phyloP scores from a whole-genome alignment of 2,797 vertebrate genomes.

The Crenuchus spilurus region DNA sequence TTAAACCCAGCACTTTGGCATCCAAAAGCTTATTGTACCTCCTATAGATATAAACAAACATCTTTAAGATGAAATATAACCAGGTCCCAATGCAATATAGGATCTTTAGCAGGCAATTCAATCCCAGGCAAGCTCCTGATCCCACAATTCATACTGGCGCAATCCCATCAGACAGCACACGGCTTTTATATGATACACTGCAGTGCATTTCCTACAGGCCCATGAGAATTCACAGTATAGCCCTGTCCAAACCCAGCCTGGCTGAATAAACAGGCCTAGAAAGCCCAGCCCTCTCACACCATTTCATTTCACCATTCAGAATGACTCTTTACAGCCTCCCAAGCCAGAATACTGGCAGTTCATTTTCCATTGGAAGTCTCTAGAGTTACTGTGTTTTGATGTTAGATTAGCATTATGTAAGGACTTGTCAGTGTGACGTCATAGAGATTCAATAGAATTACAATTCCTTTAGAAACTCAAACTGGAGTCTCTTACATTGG shows the following conservation, averaged over 20 bases:
- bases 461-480: no score
- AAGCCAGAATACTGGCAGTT: not conserved
- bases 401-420: no score
- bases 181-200: not conserved
- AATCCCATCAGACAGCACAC: conserved; percentile 17
- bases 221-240: not conserved
- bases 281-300: not conserved
- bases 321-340: not conserved
- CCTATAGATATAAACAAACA: not conserved
- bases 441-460: no score
- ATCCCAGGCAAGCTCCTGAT: conserved; percentile 1
- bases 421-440: no score
- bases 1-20: not conserved
- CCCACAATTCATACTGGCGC: not conserved
- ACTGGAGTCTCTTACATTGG: no score
- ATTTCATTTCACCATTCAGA: not conserved
- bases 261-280: not conserved
- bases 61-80: not conserved
- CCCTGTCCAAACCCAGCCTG: not conserved
- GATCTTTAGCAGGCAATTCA: conserved; percentile 2
- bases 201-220: not conserved
- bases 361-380: no score
- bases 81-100: not conserved
- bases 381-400: no score
- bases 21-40: conserved; percentile 9